A percentile compares a stretch with the other conserved stretches of the same genome.
Conservation (phyloP, 2,888 invertebrate species). For the Eugnorisma glareosa region DNA sequence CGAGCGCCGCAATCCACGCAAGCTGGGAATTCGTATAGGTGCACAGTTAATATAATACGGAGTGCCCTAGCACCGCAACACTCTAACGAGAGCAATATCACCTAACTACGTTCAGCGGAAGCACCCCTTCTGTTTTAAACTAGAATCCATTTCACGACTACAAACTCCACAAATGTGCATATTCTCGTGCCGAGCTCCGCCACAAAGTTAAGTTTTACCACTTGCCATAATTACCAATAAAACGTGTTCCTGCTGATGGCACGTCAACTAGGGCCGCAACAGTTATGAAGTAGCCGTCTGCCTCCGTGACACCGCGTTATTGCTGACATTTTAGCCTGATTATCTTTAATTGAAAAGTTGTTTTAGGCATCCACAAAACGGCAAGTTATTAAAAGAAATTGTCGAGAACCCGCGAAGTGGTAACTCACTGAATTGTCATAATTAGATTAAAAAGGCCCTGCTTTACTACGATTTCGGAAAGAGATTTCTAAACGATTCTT, state of each 20-base stretch:
- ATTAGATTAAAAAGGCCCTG: conserved; percentile 83
- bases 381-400: conserved; percentile 87
- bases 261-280: conserved; percentile 79
- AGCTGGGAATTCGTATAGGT: conserved; percentile 56
- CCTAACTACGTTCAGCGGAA: conserved; percentile 83
- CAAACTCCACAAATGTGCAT: conserved; percentile 86
- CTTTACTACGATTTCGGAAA: conserved; percentile 75
- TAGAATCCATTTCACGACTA: conserved; percentile 87
- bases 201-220: conserved; percentile 86
- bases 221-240: conserved; percentile 87
- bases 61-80: conserved; percentile 76
- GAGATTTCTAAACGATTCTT: conserved; percentile 65
- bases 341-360: conserved; percentile 89
- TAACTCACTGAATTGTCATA: conserved; percentile 85
- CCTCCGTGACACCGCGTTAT: conserved; percentile 83
- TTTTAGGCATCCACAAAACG: conserved; percentile 83
- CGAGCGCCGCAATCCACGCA: conserved; percentile 62
- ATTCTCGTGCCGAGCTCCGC: conserved; percentile 79
- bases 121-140: conserved; percentile 87
- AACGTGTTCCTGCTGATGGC: conserved; percentile 82
- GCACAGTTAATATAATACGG: conserved; percentile 72
- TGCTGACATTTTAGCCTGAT: conserved; percentile 86
- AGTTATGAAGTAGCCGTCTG: conserved; percentile 84
- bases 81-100: conserved; percentile 86
- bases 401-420: conserved; percentile 82